Percentiles rank a stretch among this genome's conserved stretches.
Conservation (phyloP, 2,113 vertebrate species). For the Festucalex cinctus region DNA sequence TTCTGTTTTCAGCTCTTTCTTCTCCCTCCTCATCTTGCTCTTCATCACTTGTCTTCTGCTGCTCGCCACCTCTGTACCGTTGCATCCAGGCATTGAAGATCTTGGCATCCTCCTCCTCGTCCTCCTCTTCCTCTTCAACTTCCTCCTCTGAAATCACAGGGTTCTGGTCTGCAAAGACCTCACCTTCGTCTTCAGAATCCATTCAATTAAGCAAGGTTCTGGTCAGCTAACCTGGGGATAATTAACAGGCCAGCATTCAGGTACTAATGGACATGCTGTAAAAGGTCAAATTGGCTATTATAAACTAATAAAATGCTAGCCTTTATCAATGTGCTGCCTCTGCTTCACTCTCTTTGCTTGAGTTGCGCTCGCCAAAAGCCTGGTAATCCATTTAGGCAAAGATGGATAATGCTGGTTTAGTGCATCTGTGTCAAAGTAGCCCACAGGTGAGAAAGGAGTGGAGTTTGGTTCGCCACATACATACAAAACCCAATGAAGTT, state of each 20-base stretch:
- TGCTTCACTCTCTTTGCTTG: slow-evolving; percentile 1
- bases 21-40: not conserved
- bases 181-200: slow-evolving; percentile 25
- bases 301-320: not conserved
- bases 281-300: not conserved
- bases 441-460: slow-evolving; percentile 5
- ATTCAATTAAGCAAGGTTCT: not conserved
- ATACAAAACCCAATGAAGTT: no score
- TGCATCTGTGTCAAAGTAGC: slow-evolving; percentile 26
- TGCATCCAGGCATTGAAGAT: slow-evolving; percentile 58
- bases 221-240: not conserved
- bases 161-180: slow-evolving; percentile 10
- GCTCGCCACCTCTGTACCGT: slow-evolving; percentile 20
- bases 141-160: slow-evolving; percentile 13
- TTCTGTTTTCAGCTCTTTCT: slow-evolving; percentile 51
- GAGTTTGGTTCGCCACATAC: not conserved
- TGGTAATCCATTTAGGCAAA: slow-evolving; percentile 34
- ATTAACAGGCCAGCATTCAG: not conserved
- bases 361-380: slow-evolving; percentile 11
- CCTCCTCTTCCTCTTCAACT: slow-evolving; percentile 5
- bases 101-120: slow-evolving; percentile 20
- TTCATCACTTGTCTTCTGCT: slow-evolving; percentile 7
- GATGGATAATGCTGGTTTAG: slow-evolving; percentile 36
- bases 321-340: not conserved
- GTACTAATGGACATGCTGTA: not conserved